phyloP scores from a whole-genome alignment of 2,113 vertebrate genomes.

The Aptenodytes patagonicus region DNA sequence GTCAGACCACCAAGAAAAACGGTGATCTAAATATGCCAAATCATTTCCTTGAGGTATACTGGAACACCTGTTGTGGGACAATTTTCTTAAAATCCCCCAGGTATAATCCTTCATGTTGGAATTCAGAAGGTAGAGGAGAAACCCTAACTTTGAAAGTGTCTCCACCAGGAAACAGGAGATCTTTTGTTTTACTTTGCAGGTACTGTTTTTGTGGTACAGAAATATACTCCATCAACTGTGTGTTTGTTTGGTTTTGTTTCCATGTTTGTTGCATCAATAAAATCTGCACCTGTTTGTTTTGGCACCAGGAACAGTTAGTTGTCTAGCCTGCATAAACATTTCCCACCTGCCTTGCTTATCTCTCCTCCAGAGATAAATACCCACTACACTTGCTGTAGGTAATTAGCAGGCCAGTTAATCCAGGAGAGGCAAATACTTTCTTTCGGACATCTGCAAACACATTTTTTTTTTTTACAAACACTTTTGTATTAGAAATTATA shows the following conservation, averaged over 20 bases:
- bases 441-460: not conserved
- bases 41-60: not conserved
- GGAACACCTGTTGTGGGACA: not conserved
- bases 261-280: constrained; percentile 59
- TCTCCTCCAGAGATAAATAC: constrained; percentile 20
- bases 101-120: not conserved
- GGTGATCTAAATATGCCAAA: not conserved
- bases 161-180: not conserved
- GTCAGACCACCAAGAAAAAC: not conserved
- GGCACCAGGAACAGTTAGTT: constrained; percentile 56
- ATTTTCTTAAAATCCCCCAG: not conserved
- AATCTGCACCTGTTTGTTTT: constrained; percentile 75
- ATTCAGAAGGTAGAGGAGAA: not conserved
- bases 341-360: constrained; percentile 67
- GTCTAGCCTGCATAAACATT: constrained; percentile 39
- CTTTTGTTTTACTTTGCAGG: constrained; percentile 28
- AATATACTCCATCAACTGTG: not conserved
- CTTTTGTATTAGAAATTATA: not conserved
- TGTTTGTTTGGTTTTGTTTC: constrained; percentile 64
- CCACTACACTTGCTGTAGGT: not conserved
- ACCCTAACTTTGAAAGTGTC: not conserved
- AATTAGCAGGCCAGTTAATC: constrained; percentile 52
- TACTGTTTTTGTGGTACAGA: constrained; percentile 12
- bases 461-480: not conserved
- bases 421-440: constrained; percentile 4